Percentiles rank a stretch among this genome's conserved stretches.
Conservation (phyloP, 2,113 vertebrate species). For the Boulengeromyrus knoepffleri region DNA sequence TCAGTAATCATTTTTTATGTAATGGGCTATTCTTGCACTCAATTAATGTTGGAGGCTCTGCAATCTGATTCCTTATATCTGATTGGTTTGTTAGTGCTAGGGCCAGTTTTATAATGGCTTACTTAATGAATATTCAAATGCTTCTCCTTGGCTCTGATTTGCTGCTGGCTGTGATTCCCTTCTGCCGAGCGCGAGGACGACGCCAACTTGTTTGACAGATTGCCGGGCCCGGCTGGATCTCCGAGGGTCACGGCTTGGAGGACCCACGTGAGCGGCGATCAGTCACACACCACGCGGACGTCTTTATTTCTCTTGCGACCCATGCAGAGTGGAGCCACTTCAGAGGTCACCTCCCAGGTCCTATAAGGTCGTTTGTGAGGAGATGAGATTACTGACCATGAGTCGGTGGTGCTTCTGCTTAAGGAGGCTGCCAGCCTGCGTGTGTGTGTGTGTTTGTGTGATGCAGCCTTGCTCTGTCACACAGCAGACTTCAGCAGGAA, state of each 20-base stretch:
- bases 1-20: constrained; percentile 23
- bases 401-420: background rate
- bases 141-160: constrained; percentile 28
- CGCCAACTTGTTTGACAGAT: constrained; percentile 44
- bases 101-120: constrained; percentile 38
- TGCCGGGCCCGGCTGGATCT: constrained; percentile 29
- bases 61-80: constrained; percentile 36
- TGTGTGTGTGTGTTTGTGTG: background rate
- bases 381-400: background rate
- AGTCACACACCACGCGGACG: background rate
- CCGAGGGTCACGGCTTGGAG: constrained; percentile 20
- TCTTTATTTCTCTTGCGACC: constrained; percentile 5
- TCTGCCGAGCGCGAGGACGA: constrained; percentile 26
- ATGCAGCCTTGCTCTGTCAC: background rate
- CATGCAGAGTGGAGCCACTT: background rate
- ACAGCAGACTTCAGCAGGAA: background rate
- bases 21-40: constrained; percentile 15
- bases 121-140: constrained; percentile 44
- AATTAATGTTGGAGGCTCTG: constrained; percentile 30
- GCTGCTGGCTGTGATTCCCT: constrained; percentile 29
- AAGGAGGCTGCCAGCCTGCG: background rate
- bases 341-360: background rate
- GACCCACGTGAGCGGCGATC: constrained; percentile 15
- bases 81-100: constrained; percentile 39
- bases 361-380: background rate